Evolutionary conservation across 2,888 invertebrate species (phyloP), one percentile per base, ranked within the genome.

Genomic region (Himalopsyche kuldschensis): DNA sequence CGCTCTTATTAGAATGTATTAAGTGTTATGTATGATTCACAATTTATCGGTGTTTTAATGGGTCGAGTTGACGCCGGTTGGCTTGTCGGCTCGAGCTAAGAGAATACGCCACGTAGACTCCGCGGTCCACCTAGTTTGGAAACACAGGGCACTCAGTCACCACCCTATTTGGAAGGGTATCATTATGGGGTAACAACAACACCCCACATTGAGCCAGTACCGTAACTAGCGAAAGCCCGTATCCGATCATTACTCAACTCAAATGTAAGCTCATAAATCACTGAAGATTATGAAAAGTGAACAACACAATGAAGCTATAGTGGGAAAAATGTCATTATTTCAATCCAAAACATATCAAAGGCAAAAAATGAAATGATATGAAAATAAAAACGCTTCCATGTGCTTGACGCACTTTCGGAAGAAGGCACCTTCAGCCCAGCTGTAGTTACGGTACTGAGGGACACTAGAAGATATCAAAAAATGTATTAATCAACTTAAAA

Each of bases 1-100:
- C 89, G 80, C 88, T 88, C 88, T 88, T 87, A 88, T 88, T 88
- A 89, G 89, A 78, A 69, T 69, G 27, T 69, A 75, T 76, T 83
- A 83, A 75, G 75, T 81, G 78, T 55, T 69, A 76, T 85, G 76
- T 69, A 76, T 85, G 76, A 83, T 84, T 79, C 83, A 81, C 81
- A 79, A 78, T 82, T 79, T 81, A 81, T 55, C 32, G 63, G 48
- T 85, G 81, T 20, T 85, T 47, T 41, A 79, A 78, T 79, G 47
- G 80, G 79, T 63, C 69, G 79, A 76, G 83, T 76, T 79, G 82
- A 81, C 84, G 80, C 81, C 77, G 82, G 85, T 76, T 24, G 76
- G 78, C 81, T 83, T 84, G 85, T 83, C 80, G 77, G 80, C 82
- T 81, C 80, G 81, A 81, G 63, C 77, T 84, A 78, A 82, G 82